These are phyloP conservation scores for Cynopterus sphinx DNA, from an alignment of 2,797 vertebrate species.

Conservation along the genomic window DNA sequence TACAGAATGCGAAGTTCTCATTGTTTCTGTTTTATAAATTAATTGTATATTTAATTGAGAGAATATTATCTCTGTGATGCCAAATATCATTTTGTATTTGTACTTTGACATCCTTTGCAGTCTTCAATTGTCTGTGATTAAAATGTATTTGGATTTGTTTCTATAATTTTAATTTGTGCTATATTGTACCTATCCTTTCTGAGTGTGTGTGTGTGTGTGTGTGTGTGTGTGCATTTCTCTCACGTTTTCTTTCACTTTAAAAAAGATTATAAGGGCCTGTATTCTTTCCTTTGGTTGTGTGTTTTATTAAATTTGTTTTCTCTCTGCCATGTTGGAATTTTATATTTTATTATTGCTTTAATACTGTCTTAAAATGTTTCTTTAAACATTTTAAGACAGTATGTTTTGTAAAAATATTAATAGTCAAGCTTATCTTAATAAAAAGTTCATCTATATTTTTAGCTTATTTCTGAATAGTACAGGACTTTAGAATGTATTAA, in stretches of 20 bases:
- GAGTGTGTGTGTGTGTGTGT: not conserved
- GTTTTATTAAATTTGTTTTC: not conserved
- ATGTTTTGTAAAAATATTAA: not conserved
- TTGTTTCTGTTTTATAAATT: no score
- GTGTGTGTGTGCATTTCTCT: not conserved
- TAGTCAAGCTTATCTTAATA: not conserved
- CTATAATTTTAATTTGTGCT: not conserved
- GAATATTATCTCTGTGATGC: no score
- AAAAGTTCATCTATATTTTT: not conserved
- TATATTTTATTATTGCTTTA: not conserved
- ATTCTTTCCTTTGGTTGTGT: not conserved
- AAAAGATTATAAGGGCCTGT: not conserved
- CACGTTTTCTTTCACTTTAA: not conserved
- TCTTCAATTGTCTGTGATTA: not conserved
- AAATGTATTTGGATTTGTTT: not conserved
- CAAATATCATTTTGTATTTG: no score
- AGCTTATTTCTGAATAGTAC: not conserved
- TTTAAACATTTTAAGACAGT: no score
- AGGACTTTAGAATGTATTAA: not conserved
- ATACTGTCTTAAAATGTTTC: not conserved
- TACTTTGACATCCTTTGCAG: no score
- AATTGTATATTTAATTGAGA: no score
- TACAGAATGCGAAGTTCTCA: no score
- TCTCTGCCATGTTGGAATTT: not conserved
- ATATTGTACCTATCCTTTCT: not conserved